Evolutionary conservation across 1,140 invertebrate genomes (phyloP), one percentile per base, ranked within the genome.

Genomic region (Drosophila erecta): DNA sequence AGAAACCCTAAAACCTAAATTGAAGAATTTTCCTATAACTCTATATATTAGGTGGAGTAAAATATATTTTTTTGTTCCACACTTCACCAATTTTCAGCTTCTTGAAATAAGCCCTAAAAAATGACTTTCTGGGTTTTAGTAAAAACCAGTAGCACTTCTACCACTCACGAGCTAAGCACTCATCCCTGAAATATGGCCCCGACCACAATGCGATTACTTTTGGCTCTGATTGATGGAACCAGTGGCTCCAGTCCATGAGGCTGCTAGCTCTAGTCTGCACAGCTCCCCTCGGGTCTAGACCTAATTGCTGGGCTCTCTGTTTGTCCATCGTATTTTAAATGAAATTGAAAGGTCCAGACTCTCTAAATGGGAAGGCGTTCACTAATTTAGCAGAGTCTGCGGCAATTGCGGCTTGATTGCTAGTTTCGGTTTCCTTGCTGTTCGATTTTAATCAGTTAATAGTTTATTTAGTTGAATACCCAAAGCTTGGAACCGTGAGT

Each of bases 381-480:
- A 84, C 76, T 87, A 80, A 77, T 84, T 87, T 84, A 80, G 72
- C 50, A 47, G 65, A 84, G 79, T 61, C 55, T 37, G 62, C 56
- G 44, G 57, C 59, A 55, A 76, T 79, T 80, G 76, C 10, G 55
- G 54, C 72, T 65, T 83, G 79, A 86, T 83, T 89, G 65, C 84
- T 77, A 51, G 70, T 76, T 86, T 76, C 47, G 56, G 60, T 75
- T 79, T 57, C 46, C 60, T 47, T 38, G 72, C 57, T 67, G 57
- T 64, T 69, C 55, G 79, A 89, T 89, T 87, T 77, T 87, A 87
- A 87, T 89, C 84, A 76, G 84, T 80, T 89, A 87, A 87, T 87
- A 87, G 84, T 89, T 87, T 89, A 87, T 87, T 87, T 90, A 87
- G 83, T 69, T 76, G 75, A 67, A 38, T 47, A 62, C 33, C 35